Evolutionary conservation across 2,888 invertebrate genomes (phyloP).

Genomic region (Chloromyia formosa): DNA sequence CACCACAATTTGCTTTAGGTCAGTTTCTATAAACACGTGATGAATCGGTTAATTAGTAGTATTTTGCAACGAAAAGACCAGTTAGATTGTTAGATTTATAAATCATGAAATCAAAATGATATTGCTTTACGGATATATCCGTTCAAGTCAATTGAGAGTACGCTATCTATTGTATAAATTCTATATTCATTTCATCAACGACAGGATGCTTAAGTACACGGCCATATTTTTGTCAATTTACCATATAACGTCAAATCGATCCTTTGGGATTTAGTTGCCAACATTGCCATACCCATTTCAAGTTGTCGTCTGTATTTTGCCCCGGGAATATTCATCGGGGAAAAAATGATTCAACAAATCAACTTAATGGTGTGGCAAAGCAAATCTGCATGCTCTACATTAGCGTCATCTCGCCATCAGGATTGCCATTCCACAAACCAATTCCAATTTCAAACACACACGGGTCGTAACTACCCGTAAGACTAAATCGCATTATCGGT

Average conservation of each 20-base stretch:
- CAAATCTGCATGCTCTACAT: constrained; percentile 33
- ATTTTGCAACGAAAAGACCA: too few relatives aligned
- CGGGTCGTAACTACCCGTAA: not conserved
- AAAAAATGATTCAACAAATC: constrained; percentile 38
- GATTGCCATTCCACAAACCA: not conserved
- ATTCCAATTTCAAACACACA: not conserved
- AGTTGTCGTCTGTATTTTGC: not conserved
- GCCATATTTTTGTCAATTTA: not conserved
- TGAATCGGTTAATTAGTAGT: too few relatives aligned
- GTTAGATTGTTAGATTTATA: too few relatives aligned
- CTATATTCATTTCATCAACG: too few relatives aligned
- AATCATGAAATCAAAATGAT: too few relatives aligned
- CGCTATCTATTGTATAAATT: too few relatives aligned
- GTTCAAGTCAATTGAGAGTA: too few relatives aligned
- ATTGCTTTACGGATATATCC: too few relatives aligned
- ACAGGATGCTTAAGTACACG: too few relatives aligned
- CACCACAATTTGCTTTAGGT: too few relatives aligned
- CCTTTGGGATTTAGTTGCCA: not conserved
- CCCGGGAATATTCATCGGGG: constrained; percentile 12
- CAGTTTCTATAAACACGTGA: too few relatives aligned
- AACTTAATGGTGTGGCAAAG: constrained; percentile 40
- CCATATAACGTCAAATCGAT: not conserved
- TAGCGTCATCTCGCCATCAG: not conserved
- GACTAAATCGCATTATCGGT: constrained; percentile 18
- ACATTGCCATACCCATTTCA: not conserved